A percentile compares a stretch with the other conserved stretches of the same genome.
Evolutionary conservation across 2,888 invertebrate species (phyloP).

Genomic region (Drosophila diplacantha): DNA sequence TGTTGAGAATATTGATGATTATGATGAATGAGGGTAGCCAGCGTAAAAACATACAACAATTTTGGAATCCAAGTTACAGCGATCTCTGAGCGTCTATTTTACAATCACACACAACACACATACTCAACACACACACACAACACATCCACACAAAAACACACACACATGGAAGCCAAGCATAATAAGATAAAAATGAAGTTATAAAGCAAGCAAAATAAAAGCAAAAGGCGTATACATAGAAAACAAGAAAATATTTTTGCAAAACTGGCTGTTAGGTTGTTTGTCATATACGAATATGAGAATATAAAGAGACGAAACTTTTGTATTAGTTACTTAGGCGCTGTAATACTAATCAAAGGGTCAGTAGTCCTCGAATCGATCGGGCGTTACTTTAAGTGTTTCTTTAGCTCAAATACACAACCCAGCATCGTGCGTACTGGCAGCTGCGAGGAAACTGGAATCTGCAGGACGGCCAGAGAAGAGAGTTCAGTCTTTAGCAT

Average conservation of each 20-base stretch:
- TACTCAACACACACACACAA: slow-evolving; percentile 27
- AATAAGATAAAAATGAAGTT: slow-evolving; percentile 58
- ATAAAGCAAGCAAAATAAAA: slow-evolving; percentile 49
- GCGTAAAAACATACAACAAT: slow-evolving; percentile 49
- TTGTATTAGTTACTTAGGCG: slow-evolving; percentile 62
- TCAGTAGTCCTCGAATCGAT: slow-evolving; percentile 49
- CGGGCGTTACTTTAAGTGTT: slow-evolving; percentile 47
- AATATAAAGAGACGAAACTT: slow-evolving; percentile 38
- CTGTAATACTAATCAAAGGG: slow-evolving; percentile 53
- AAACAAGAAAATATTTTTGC: slow-evolving; percentile 59
- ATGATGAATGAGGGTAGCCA: slow-evolving; percentile 47
- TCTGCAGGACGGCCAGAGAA: slow-evolving; percentile 42
- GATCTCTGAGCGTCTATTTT: slow-evolving; percentile 59
- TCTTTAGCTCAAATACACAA: slow-evolving; percentile 61
- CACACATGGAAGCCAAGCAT: slow-evolving; percentile 30
- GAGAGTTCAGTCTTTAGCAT: slow-evolving; percentile 55
- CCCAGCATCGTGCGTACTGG: slow-evolving; percentile 43
- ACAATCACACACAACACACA: slow-evolving; percentile 32
- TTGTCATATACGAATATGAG: slow-evolving; percentile 46
- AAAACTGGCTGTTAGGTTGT: slow-evolving; percentile 69
- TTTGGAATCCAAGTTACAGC: slow-evolving; percentile 62
- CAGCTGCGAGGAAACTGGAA: slow-evolving; percentile 28
- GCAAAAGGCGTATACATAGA: slow-evolving; percentile 39
- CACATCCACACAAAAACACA: slow-evolving; percentile 22
- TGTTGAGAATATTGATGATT: slow-evolving; percentile 38